Conservation (phyloP, 2,888 invertebrate species). For the Morpho achilles region DNA sequence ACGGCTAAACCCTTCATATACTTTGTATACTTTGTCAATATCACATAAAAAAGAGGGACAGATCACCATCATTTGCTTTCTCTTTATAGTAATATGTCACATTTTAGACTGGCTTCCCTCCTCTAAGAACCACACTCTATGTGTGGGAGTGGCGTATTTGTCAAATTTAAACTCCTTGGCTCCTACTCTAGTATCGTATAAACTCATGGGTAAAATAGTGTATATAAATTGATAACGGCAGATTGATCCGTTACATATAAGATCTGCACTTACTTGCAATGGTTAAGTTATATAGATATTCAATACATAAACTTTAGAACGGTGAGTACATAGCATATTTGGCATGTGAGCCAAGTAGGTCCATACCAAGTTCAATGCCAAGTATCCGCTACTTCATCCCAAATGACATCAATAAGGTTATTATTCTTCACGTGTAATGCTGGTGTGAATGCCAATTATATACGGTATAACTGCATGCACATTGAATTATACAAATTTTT, state of each 20-base stretch:
- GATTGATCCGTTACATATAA: constrained; percentile 7
- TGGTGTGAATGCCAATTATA: constrained; percentile 16
- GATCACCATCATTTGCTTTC: no score
- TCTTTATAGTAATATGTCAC: no score
- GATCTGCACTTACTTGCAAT: constrained; percentile 6
- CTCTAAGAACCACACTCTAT: no score
- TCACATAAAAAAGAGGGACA: no score
- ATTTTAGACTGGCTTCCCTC: no score
- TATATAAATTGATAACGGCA: constrained; percentile 7
- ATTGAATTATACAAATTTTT: no score
- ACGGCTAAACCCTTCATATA: no score
- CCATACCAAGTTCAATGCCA: constrained; percentile 68
- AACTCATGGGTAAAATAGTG: no score
- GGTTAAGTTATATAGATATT: constrained; percentile 18
- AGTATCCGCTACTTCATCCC: constrained; percentile 51
- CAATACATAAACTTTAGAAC: constrained; percentile 8
- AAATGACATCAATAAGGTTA: constrained; percentile 38
- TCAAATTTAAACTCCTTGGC: no score
- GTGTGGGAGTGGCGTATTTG: no score
- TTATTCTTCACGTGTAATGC: constrained; percentile 38
- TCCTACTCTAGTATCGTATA: no score
- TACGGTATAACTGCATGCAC: constrained; percentile 7
- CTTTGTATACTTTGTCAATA: no score
- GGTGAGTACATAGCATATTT: constrained; percentile 44
- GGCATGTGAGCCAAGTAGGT: constrained; percentile 63